phyloP scores from a whole-genome alignment of 23 tunicate genomes.

The Ascidia mentula region DNA sequence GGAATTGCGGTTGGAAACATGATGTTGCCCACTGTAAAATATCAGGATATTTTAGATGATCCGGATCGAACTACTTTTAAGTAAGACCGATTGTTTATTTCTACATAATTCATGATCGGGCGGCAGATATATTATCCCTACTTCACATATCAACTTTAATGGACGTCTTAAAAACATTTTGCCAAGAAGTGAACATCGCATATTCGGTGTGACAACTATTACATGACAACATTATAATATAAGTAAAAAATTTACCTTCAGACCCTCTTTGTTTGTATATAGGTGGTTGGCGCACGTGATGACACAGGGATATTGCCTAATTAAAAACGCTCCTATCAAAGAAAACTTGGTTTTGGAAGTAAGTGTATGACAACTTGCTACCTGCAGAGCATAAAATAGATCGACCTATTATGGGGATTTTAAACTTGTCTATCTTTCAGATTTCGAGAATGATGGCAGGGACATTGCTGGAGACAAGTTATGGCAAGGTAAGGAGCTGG shows the following conservation, averaged over 20 bases:
- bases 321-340: neutral
- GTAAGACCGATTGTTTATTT: too few species aligned
- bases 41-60: neutral
- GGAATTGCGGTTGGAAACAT: neutral
- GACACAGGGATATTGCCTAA: neutral
- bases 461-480: too few species aligned
- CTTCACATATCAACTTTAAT: neutral
- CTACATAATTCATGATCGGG: too few species aligned
- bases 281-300: neutral
- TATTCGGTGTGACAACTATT: neutral
- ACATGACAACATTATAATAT: neutral
- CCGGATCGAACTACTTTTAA: neutral
- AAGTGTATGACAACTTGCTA: too few species aligned
- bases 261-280: neutral
- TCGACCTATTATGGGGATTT: too few species aligned
- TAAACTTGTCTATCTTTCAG: too few species aligned
- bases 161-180: neutral
- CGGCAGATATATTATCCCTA: neutral
- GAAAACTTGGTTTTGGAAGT: too few species aligned
- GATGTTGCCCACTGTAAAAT: neutral
- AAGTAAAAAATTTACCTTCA: too few species aligned
- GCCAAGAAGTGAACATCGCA: neutral
- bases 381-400: too few species aligned
- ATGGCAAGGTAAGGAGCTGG: too few species aligned
- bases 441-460: too few species aligned